Percentiles rank a stretch among this genome's conserved stretches.
Evolutionary conservation across 2,797 vertebrate genomes (phyloP).

Genomic region (Tokudaia tokunoshimensis): DNA sequence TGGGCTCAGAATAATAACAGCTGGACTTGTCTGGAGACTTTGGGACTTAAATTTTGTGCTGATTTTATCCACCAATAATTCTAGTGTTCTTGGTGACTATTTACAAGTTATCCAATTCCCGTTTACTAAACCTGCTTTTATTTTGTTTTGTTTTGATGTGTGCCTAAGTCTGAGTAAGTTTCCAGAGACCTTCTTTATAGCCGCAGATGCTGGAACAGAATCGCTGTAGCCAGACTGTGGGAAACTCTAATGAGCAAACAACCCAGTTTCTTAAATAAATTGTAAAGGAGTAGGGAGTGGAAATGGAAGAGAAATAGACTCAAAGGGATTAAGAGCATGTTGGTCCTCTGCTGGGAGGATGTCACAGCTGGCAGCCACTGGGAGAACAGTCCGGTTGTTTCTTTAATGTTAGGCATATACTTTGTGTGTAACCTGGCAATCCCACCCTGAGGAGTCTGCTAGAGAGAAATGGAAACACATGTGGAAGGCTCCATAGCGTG

Average conservation of each 20-base stretch:
- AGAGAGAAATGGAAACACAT: constrained; percentile 31
- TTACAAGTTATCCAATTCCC: constrained; percentile 14
- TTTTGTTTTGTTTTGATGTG: background rate
- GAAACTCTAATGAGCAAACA: constrained; percentile 41
- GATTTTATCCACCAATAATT: background rate
- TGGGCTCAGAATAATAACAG: background rate
- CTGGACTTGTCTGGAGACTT: background rate
- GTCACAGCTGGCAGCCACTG: background rate
- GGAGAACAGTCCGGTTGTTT: background rate
- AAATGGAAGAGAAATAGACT: constrained; percentile 25
- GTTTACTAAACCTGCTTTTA: background rate
- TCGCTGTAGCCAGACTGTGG: constrained; percentile 34
- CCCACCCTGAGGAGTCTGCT: background rate
- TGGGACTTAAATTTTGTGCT: background rate
- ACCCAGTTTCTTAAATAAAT: constrained; percentile 63
- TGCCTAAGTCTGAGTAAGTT: background rate
- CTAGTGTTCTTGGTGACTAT: background rate
- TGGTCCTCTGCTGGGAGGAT: background rate
- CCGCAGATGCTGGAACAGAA: background rate
- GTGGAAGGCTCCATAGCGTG: background rate
- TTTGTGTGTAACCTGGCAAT: background rate
- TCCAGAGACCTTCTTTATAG: background rate
- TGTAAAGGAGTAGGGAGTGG: background rate
- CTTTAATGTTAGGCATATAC: background rate
- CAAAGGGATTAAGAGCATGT: background rate